Conservation (phyloP, 30 jellyfish, hydroid and myxozoan genomes). For the Sanderia malayensis region DNA sequence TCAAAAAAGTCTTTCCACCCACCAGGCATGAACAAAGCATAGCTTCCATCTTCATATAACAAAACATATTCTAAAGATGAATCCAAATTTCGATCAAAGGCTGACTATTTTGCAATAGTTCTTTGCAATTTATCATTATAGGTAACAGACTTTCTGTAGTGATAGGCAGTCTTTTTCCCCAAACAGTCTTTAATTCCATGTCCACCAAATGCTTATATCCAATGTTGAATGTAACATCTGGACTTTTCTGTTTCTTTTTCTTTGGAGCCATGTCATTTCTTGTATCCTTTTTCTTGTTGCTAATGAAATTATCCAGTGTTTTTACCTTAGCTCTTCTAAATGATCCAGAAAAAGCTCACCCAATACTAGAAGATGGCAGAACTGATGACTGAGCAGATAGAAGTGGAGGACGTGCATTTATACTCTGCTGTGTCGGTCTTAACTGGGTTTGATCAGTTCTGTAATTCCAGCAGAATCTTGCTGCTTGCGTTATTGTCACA, state of each 20-base stretch:
- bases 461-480: background rate
- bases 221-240: background rate
- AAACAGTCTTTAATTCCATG: conserved; percentile 1
- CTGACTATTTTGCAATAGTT: background rate
- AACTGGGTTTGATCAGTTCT: background rate
- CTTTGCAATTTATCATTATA: background rate
- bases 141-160: background rate
- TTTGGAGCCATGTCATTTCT: conserved; percentile 1
- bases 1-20: conserved; percentile 7
- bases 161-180: background rate
- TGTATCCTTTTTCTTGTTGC: background rate
- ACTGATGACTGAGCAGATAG: background rate
- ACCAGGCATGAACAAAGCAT: background rate
- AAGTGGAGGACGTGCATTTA: background rate
- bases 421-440: background rate
- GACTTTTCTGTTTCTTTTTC: background rate
- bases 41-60: background rate
- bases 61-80: background rate
- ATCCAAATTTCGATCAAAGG: background rate
- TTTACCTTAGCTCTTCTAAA: background rate
- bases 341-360: background rate
- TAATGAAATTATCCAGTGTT: background rate
- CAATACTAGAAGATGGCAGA: background rate
- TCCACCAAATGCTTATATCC: background rate
- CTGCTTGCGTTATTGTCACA: background rate